Base-by-base conservation (phyloP, 2,888 invertebrate species). In the Pollenia angustigena region DNA sequence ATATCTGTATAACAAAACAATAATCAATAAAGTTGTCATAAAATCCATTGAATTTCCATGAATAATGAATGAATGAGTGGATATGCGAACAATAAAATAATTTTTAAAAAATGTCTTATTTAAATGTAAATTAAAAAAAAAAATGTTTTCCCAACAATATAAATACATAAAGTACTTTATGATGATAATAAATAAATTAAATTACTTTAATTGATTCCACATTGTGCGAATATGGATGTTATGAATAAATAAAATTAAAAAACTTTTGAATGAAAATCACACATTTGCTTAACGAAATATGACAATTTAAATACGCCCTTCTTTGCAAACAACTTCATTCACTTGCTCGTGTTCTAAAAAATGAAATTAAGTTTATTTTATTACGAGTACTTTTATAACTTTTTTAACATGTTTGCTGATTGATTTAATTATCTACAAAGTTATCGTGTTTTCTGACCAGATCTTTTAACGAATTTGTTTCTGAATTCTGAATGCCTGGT, bases 31-130 rank as follows among this genome's bases (percentile, higher is more conserved):
- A 68, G 32, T 46, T 32, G 23, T 56, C 56, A 56, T 68, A 48
- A 79, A 58, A 58, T 18, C 14, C 56, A 68, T 68, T 56, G 72
- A 74, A 74, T 74, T 32, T 16, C n/a, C 42, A 74, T 58, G 46
- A 58, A 40, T 75, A 66, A 66, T 66, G 54, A 16, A 66, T 66
- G 76, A 54, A 23, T 42, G 76, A 54, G n/a, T 42, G 62, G 3
- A 44, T 46, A 46, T 32, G 32, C 32, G 16, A 46, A 48, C 60
- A 60, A 60, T 16, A 50, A 8, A 66, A 56, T 56, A 56, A 32
- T 56, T 68, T 68, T 40, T 58, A 40, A 48, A 56, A 75, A 40
- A 40, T 56, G 44, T 66, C 16, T 56, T 56, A 40, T 44, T 66
- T 66, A 56, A 32, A 54, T 54, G 16, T 78, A 64, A 76, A 64